A percentile compares a stretch with the other conserved stretches of the same genome.
These are phyloP conservation scores for Lepidothrix coronata DNA, from an alignment of 2,113 vertebrate species.

Conservation along the genomic window DNA sequence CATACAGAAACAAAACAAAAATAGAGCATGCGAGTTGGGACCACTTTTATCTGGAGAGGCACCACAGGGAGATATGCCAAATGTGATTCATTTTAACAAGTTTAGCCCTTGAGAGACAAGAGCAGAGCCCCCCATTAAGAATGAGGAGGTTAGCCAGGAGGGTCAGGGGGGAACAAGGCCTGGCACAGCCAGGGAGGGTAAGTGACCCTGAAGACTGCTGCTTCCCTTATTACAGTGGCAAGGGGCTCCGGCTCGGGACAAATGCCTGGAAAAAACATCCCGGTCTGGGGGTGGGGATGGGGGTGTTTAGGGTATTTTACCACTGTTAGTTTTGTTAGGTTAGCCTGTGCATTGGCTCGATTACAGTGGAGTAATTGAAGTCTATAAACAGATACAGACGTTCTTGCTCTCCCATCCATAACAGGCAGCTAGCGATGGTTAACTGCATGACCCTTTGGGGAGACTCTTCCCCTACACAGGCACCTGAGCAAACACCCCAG, in stretches of 20 bases:
- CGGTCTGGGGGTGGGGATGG: not conserved
- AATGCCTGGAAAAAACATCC: not conserved
- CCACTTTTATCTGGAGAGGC: conserved; percentile 68
- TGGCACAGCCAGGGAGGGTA: conserved; percentile 20
- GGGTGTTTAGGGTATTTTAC: not conserved
- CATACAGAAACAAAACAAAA: conserved; percentile 69
- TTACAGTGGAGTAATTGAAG: not conserved
- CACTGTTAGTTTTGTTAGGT: not conserved
- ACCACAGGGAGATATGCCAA: conserved; percentile 69
- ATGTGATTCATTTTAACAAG: conserved; percentile 67
- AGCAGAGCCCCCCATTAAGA: conserved; percentile 14
- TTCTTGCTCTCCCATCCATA: not conserved
- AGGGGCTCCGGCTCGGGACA: not conserved
- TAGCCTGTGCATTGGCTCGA: not conserved
- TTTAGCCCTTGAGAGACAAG: conserved; percentile 57
- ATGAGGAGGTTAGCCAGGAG: conserved; percentile 40
- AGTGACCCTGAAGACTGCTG: conserved; percentile 21
- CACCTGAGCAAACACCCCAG: conserved; percentile 10
- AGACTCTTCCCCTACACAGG: not conserved
- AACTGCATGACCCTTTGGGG: not conserved
- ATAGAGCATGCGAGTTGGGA: conserved; percentile 58
- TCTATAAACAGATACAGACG: not conserved
- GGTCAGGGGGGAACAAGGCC: not conserved
- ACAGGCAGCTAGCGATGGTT: not conserved
- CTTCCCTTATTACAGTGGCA: not conserved